Evolutionary conservation across 1,140 invertebrate species (phyloP).

Genomic region (Steinernema feltiae): DNA sequence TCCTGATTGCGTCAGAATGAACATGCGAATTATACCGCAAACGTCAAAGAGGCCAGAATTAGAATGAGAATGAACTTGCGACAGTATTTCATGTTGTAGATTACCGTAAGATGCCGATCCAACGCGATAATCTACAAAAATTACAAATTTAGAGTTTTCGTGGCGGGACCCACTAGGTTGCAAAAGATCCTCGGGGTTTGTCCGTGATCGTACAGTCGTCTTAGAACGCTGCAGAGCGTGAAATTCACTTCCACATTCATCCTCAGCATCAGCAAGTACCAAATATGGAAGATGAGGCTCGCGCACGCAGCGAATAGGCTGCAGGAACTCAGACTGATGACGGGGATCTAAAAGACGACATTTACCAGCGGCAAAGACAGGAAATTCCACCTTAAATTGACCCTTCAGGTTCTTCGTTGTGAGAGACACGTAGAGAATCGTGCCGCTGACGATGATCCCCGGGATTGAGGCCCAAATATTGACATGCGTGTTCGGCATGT

Average conservation of each 20-base stretch:
- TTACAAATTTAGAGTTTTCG: background rate
- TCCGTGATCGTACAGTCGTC: background rate
- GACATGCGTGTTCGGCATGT: background rate
- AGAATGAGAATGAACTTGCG: background rate
- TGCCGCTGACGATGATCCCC: background rate
- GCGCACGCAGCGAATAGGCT: background rate
- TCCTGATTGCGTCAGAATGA: no score
- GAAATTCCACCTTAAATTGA: slow-evolving; percentile 7
- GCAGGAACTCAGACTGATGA: background rate
- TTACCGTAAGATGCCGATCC: background rate
- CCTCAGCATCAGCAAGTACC: background rate
- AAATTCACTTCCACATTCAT: background rate
- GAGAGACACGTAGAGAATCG: background rate
- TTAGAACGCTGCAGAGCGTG: background rate
- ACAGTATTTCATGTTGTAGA: background rate
- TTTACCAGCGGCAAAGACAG: no score
- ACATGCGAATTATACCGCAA: background rate
- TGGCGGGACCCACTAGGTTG: background rate
- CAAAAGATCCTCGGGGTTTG: background rate
- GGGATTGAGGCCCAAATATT: background rate
- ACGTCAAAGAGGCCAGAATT: background rate
- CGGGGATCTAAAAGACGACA: background rate
- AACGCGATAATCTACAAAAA: background rate
- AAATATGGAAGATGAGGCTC: background rate
- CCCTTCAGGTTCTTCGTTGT: background rate